phyloP scores from a whole-genome alignment of 1,140 invertebrate species.

The Pemphigus obesinymphae region DNA sequence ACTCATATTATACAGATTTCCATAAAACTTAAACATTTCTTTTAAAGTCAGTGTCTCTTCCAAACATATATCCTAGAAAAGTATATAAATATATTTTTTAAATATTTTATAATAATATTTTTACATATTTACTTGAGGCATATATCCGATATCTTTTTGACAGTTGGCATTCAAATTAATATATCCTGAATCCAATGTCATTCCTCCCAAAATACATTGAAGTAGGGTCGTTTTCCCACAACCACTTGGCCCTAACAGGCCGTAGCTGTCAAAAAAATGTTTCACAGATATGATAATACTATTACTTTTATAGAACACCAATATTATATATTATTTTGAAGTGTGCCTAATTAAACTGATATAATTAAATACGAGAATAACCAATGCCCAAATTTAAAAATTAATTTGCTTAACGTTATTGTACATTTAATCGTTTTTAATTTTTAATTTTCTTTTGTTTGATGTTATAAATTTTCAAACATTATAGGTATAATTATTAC shows the following conservation, averaged over 20 bases:
- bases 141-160: constrained; percentile 67
- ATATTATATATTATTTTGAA: too few species aligned
- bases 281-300: too few species aligned
- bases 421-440: too few species aligned
- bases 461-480: too few species aligned
- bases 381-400: too few species aligned
- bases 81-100: neutral
- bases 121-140: constrained; percentile 54
- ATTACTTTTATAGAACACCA: too few species aligned
- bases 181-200: constrained; percentile 71
- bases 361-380: too few species aligned
- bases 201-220: constrained; percentile 76
- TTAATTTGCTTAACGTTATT: too few species aligned
- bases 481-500: too few species aligned
- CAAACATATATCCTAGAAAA: constrained; percentile 8
- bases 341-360: too few species aligned
- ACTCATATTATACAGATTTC: neutral
- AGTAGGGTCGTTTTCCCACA: constrained; percentile 81
- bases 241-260: constrained; percentile 77
- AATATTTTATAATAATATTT: too few species aligned
- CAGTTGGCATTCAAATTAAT: constrained; percentile 72
- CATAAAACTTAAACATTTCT: constrained; percentile 20
- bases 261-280: constrained; percentile 65
- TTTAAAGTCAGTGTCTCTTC: neutral
- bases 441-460: too few species aligned